These are phyloP conservation scores for Zapus hudsonius DNA, from an alignment of 2,113 vertebrate genomes.

Conservation along the genomic window DNA sequence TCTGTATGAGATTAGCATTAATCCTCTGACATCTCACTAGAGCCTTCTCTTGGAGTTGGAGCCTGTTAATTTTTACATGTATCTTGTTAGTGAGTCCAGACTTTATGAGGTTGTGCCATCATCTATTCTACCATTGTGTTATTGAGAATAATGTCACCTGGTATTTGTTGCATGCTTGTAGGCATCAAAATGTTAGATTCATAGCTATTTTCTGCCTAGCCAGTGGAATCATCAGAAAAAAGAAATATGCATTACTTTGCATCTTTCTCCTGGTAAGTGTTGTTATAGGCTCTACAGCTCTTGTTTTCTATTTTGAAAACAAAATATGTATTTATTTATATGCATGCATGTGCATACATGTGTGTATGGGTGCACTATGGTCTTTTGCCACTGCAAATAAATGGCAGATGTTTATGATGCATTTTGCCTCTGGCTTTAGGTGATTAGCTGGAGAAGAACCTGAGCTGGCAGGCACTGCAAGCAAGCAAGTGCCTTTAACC, in stretches of 20 bases:
- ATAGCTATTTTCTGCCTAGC: slow-evolving; percentile 22
- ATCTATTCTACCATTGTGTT: neutral
- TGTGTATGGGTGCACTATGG: too few species aligned
- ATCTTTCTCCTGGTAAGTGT: slow-evolving; percentile 29
- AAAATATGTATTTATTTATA: too few species aligned
- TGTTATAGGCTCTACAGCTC: neutral
- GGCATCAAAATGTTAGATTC: neutral
- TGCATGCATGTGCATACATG: too few species aligned
- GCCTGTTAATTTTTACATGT: neutral
- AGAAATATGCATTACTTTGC: neutral
- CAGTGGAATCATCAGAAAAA: slow-evolving; percentile 14
- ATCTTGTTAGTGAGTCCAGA: slow-evolving; percentile 22
- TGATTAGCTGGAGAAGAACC: too few species aligned
- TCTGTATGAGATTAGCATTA: slow-evolving; percentile 33
- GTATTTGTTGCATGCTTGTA: slow-evolving; percentile 40
- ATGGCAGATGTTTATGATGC: too few species aligned
- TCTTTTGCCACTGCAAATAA: too few species aligned
- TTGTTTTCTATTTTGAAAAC: slow-evolving; percentile 2
- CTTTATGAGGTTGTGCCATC: neutral
- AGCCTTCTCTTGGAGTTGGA: neutral
- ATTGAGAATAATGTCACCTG: slow-evolving; percentile 7
- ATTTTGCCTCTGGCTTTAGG: too few species aligned
- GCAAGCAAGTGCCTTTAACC: too few species aligned
- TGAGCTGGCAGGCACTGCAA: too few species aligned
- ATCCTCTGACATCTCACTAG: neutral